These are phyloP conservation scores for Leucophenga maculata DNA, from an alignment of 2,888 invertebrate genomes.

Conservation along the genomic window DNA sequence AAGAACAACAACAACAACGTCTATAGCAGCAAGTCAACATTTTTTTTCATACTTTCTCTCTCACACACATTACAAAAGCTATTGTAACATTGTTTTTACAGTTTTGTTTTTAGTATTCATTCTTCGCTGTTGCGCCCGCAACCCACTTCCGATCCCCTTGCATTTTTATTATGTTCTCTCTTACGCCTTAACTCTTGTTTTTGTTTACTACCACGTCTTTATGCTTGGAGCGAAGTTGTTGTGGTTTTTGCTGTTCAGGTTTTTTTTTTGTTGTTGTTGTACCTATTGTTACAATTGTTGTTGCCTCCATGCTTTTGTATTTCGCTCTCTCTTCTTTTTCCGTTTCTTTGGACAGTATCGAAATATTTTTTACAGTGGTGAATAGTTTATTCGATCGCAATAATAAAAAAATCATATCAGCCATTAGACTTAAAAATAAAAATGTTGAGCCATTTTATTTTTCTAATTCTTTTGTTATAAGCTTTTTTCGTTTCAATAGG, in stretches of 20 bases:
- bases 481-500: too few relatives aligned
- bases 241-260: constrained; percentile 14
- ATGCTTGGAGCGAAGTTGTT: too few relatives aligned
- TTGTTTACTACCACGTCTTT: background rate
- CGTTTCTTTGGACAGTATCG: background rate
- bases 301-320: constrained; percentile 9
- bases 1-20: constrained; percentile 10
- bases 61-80: background rate
- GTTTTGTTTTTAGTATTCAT: constrained; percentile 20
- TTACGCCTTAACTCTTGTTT: background rate
- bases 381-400: background rate
- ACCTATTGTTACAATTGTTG: constrained; percentile 37
- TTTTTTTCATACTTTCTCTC: background rate
- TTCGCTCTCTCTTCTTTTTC: background rate
- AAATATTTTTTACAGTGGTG: background rate
- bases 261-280: constrained; percentile 34
- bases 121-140: constrained; percentile 9
- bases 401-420: too few relatives aligned
- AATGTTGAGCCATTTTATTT: background rate
- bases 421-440: too few relatives aligned
- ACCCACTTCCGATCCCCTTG: background rate
- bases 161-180: too few relatives aligned
- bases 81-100: constrained; percentile 13
- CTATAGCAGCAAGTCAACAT: background rate
- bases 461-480: background rate